A percentile compares a stretch with the other conserved stretches of the same genome.
These are phyloP conservation scores for Onychomys arenicola DNA, from an alignment of 2,797 vertebrate genomes.

Conservation along the genomic window DNA sequence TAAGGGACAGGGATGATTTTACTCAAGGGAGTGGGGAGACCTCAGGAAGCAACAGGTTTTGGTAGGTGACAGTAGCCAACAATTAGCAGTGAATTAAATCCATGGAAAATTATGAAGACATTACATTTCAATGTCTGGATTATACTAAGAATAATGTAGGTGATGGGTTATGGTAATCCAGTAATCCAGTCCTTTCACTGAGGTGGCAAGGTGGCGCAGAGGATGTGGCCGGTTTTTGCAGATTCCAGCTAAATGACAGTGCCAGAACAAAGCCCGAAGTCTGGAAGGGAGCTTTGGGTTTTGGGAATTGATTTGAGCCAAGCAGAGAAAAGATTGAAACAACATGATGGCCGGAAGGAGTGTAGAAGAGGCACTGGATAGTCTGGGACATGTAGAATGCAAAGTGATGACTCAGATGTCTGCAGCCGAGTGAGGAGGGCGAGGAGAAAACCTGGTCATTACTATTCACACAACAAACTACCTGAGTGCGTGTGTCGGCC, in stretches of 20 bases:
- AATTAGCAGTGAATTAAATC: neutral
- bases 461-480: neutral
- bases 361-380: neutral
- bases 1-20: neutral
- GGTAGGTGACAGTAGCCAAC: neutral
- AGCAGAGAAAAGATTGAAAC: neutral
- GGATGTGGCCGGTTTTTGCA: neutral
- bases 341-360: neutral
- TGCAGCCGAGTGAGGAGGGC: neutral
- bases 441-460: neutral
- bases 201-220: neutral
- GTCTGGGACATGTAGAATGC: neutral
- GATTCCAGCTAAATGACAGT: neutral
- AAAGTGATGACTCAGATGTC: neutral
- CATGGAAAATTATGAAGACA: neutral
- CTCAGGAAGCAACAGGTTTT: constrained; percentile 24
- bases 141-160: neutral
- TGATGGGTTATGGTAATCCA: neutral
- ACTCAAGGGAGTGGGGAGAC: neutral
- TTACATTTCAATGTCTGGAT: neutral
- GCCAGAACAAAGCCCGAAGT: neutral
- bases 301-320: neutral
- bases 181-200: neutral
- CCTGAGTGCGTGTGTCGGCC: fast-evolving
- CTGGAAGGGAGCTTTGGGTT: neutral